These are phyloP conservation scores for Leucoraja erinaceus DNA, from an alignment of 2,113 vertebrate genomes.

Conservation along the genomic window DNA sequence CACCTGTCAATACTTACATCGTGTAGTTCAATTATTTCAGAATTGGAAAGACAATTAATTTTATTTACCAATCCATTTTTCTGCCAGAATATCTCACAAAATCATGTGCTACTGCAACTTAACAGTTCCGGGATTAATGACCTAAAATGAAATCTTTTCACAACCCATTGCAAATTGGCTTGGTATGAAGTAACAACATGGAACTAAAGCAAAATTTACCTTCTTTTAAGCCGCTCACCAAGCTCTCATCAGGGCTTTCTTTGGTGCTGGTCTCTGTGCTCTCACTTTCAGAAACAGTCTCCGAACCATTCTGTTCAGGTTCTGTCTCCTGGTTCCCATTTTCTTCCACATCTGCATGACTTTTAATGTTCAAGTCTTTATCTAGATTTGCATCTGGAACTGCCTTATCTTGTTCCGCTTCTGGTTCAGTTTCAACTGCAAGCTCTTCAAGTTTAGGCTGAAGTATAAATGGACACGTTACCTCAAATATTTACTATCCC, in stretches of 20 bases:
- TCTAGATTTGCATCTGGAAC: conserved; percentile 54
- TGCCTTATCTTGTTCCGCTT: conserved; percentile 58
- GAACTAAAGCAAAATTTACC: conserved; percentile 55
- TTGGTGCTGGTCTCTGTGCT: conserved; percentile 62
- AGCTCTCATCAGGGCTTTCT: conserved; percentile 58
- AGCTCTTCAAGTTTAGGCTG: conserved; percentile 67
- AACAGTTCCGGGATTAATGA: not conserved
- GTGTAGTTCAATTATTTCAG: not conserved
- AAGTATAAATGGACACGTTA: conserved; percentile 37
- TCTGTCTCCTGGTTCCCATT: conserved; percentile 76
- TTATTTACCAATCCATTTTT: not conserved
- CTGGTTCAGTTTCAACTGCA: conserved; percentile 60
- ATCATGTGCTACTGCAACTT: not conserved
- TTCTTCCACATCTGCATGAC: conserved; percentile 61
- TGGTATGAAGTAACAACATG: not conserved
- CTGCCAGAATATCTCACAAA: not conserved
- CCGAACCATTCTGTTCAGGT: conserved; percentile 74
- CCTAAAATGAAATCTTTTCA: not conserved
- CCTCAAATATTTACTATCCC: not conserved
- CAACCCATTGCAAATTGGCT: not conserved
- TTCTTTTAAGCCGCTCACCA: conserved; percentile 60
- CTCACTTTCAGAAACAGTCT: conserved; percentile 71
- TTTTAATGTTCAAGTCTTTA: conserved; percentile 53
- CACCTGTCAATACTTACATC: not conserved
- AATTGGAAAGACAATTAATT: not conserved